Base-by-base conservation (phyloP, 2,113 vertebrate genomes). In the Brachyistius frenatus region DNA sequence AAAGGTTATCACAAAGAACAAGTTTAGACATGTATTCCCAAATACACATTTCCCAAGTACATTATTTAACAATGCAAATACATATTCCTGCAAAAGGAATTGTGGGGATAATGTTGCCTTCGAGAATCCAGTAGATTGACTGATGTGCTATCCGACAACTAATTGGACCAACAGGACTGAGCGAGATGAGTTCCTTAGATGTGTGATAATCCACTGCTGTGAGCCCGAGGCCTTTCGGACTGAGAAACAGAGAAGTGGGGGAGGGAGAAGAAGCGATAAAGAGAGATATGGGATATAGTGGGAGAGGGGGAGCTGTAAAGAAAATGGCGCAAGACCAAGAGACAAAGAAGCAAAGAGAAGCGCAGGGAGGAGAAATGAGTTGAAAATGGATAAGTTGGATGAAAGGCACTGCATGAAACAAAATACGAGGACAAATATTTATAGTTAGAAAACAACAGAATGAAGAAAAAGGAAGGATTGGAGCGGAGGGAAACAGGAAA, bases 191-290 rank as follows among this genome's bases (percentile, higher is more conserved):
- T 80, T 88, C 46, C 76, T 93, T 79, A 85, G 87, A 93, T 84
- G 89, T 80, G 80, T 73, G 77, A 83, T 92, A 88, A 89, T 91
- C 88, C 80, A 83, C 77, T 78, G 79, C 61, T 79, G 64, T 65
- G 73, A 88, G 88, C 86, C 72, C 0, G 46, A 82, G 86, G 83
- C 81, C 84, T 83, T 71, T 63, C 86, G 83, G 84, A 87, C 57
- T 3, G 32, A 70, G 44, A 53, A 35, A 37, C 62, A 39, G 46
- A 67, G 70, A 23, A 70, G 53, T n/a, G 70, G 80, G 70, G 73
- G 71, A 52, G 63, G 55, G 44, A 74, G 61, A 44, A 36, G 62
- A 72, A 11, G 76, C 2, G 16, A 77, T 80, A 52, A 75, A 73
- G 73, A 68, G 54, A 78, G 77, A 80, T 60, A 70, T 55, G 47